These are phyloP conservation scores for Dermochelys coriacea DNA, from an alignment of 2,797 vertebrate species.

Conservation along the genomic window DNA sequence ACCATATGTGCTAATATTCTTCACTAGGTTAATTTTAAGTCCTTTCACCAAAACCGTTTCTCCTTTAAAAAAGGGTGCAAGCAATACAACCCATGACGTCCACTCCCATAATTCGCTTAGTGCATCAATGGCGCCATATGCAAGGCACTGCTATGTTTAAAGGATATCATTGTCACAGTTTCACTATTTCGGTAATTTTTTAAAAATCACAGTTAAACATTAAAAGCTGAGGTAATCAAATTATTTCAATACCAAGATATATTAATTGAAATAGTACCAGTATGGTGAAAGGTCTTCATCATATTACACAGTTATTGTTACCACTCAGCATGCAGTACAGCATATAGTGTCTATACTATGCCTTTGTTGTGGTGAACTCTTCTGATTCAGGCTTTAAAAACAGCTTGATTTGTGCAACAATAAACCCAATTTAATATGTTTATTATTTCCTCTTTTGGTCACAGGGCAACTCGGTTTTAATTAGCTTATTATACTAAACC, in stretches of 20 bases:
- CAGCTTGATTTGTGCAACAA: constrained; percentile 63
- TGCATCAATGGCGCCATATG: constrained; percentile 61
- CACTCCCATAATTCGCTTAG: constrained; percentile 48
- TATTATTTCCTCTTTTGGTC: background rate
- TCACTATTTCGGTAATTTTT: constrained; percentile 68
- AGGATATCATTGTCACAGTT: constrained; percentile 77
- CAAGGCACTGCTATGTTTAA: constrained; percentile 87
- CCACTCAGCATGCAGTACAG: constrained; percentile 73
- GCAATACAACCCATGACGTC: constrained; percentile 66
- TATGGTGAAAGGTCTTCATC: constrained; percentile 92
- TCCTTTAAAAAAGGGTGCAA: constrained; percentile 64
- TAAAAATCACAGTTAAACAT: constrained; percentile 88
- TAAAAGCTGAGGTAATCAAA: constrained; percentile 86
- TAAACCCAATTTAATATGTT: fast-evolving
- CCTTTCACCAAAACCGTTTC: constrained; percentile 92
- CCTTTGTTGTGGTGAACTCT: constrained; percentile 59
- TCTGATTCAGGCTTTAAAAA: constrained; percentile 76
- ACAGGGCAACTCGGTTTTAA: fast-evolving
- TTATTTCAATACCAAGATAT: constrained; percentile 75
- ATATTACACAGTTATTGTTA: constrained; percentile 63
- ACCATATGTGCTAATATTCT: constrained; percentile 75
- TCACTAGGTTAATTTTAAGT: constrained; percentile 79
- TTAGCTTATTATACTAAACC: background rate
- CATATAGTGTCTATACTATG: constrained; percentile 52
- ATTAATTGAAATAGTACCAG: constrained; percentile 82